Conservation (phyloP, 2,888 invertebrate species). For the Entomobrya multifasciata region DNA sequence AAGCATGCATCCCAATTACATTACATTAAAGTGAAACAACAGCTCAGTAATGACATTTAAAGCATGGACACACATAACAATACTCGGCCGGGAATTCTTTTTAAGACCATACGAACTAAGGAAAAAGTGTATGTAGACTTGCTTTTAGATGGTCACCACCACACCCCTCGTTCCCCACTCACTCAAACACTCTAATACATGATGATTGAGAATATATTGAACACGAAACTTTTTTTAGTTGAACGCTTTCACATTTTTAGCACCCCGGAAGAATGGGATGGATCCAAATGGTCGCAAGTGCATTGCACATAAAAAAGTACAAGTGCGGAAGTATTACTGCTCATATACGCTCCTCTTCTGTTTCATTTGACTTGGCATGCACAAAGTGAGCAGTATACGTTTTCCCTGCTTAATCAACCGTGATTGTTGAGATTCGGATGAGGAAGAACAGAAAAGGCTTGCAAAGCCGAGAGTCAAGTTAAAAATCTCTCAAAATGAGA, state of each 20-base stretch:
- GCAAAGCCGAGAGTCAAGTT: too few species aligned
- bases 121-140: too few species aligned
- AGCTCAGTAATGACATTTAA: slow-evolving; percentile 6
- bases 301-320: neutral
- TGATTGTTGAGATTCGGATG: too few species aligned
- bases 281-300: neutral
- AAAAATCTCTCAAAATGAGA: too few species aligned
- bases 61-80: too few species aligned
- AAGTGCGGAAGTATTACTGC: neutral
- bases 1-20: slow-evolving; percentile 1
- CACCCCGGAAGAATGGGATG: neutral
- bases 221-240: neutral
- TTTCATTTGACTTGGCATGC: neutral
- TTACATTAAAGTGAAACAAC: slow-evolving; percentile 1
- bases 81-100: too few species aligned
- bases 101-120: too few species aligned
- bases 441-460: too few species aligned
- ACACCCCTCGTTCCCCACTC: too few species aligned
- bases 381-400: neutral
- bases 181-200: too few species aligned
- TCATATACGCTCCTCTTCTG: neutral
- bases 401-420: slow-evolving; percentile 54
- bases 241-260: neutral
- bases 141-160: too few species aligned
- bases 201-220: neutral